phyloP scores from a whole-genome alignment of 2,888 invertebrate species.

The Noctuana brunneofusca region DNA sequence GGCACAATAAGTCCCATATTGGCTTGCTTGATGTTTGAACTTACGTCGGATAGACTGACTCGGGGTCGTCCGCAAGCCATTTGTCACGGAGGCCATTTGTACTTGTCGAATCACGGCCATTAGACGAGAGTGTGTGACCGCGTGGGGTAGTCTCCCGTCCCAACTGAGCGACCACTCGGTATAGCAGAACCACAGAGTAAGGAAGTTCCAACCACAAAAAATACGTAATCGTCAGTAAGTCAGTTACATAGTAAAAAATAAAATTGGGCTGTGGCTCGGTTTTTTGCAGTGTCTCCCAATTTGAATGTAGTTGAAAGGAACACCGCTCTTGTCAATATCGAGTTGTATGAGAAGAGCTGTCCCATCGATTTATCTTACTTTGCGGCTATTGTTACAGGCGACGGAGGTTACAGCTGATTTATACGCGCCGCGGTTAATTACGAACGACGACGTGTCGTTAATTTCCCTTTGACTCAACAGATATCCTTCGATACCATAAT shows the following conservation, averaged over 20 bases:
- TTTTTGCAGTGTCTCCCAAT: constrained; percentile 46
- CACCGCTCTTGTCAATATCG: constrained; percentile 71
- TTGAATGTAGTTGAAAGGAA: constrained; percentile 55
- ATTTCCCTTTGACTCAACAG: constrained; percentile 63
- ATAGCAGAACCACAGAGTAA: constrained; percentile 56
- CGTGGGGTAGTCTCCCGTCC: constrained; percentile 70
- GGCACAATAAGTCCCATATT: constrained; percentile 64
- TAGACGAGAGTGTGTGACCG: constrained; percentile 81
- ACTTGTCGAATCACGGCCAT: constrained; percentile 84
- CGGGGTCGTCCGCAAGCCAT: constrained; percentile 78
- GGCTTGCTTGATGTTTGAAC: constrained; percentile 65
- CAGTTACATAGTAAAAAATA: not conserved
- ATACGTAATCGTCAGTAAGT: constrained; percentile 29
- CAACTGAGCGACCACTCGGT: constrained; percentile 57
- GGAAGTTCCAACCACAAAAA: constrained; percentile 38
- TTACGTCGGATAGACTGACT: constrained; percentile 66
- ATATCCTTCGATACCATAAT: constrained; percentile 53
- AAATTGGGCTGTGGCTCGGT: constrained; percentile 42
- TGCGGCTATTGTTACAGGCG: constrained; percentile 74
- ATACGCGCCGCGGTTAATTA: constrained; percentile 77
- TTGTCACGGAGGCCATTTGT: constrained; percentile 83
- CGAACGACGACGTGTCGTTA: constrained; percentile 62
- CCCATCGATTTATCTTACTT: constrained; percentile 79
- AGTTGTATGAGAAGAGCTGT: constrained; percentile 72
- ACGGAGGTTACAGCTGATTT: constrained; percentile 73